These are phyloP conservation scores for Acipenser oxyrinchus DNA, from an alignment of 2,797 vertebrate genomes.

Conservation along the genomic window DNA sequence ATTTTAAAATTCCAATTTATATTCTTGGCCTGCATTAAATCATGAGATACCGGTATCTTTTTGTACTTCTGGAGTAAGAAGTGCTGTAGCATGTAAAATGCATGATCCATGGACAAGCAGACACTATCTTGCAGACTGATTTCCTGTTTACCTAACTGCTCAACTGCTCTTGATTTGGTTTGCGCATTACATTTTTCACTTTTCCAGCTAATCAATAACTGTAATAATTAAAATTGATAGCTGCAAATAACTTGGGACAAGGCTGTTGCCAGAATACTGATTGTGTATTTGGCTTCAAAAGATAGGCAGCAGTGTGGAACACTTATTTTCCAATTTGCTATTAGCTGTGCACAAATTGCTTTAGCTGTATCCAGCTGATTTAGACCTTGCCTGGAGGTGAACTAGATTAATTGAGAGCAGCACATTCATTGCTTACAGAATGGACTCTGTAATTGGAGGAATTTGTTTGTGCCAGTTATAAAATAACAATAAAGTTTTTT, in stretches of 20 bases:
- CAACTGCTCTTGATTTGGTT: slow-evolving; percentile 28
- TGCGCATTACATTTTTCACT: slow-evolving; percentile 62
- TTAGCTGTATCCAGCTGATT: slow-evolving; percentile 71
- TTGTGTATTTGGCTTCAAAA: slow-evolving; percentile 67
- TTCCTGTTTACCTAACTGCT: background rate
- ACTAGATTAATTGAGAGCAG: slow-evolving; percentile 70
- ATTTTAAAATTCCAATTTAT: background rate
- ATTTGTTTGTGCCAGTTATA: slow-evolving; percentile 75
- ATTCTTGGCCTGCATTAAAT: background rate
- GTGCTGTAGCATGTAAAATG: background rate
- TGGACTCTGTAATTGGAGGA: slow-evolving; percentile 67
- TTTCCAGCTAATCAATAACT: slow-evolving; percentile 70
- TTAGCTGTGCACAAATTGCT: slow-evolving; percentile 76
- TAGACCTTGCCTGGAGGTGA: slow-evolving; percentile 74
- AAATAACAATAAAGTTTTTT: slow-evolving; percentile 62
- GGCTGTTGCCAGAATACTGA: slow-evolving; percentile 62
- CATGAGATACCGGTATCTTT: background rate
- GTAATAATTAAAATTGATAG: slow-evolving; percentile 82
- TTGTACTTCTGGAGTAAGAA: background rate
- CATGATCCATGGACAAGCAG: background rate
- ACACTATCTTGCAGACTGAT: slow-evolving; percentile 4
- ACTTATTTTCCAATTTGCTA: slow-evolving; percentile 78
- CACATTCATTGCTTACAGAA: slow-evolving; percentile 72
- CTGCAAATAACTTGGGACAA: slow-evolving; percentile 65
- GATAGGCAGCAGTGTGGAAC: slow-evolving; percentile 59